Base-by-base conservation (phyloP, 2,797 vertebrate genomes). In the Amblyopsis hoosieri region DNA sequence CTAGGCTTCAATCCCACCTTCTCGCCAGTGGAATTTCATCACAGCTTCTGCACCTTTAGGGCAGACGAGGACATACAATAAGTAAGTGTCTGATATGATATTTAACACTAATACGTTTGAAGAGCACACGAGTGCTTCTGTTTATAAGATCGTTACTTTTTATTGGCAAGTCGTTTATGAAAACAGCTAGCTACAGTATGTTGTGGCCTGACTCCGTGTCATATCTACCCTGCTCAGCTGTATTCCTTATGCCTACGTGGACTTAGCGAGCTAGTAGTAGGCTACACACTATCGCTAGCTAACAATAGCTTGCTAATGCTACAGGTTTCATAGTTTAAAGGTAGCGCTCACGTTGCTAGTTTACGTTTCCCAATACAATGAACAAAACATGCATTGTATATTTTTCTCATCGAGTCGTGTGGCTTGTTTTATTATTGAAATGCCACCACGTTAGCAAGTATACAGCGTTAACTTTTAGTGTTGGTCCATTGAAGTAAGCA, bases 11-110 rank as follows among this genome's bases (percentile, higher is more conserved):
- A 69, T 87, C 85, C 90, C 87, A 89, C 87, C 87, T 89, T 88
- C 90, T 92, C 87, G 91, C 91, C 92, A 93, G 92, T 93, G 91
- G 92, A 93, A 91, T 93, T 92, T 93, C 89, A 91, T 89, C 88
- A 91, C 83, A 91, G 91, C 88, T 93, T 87, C 93, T 94, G 93
- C 92, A 94, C 92, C 93, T 89, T 88, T 79, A 90, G 92, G 92
- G 93, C 93, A 94, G 91, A 92, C 91, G 84, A 92, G 92, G 88
- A 91, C 89, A 91, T 74, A 90, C 89, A 90, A 92, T 70, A 91
- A 93, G 93, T 94, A 88, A 93, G 93, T 92, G 72, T 8, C 60
- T 56, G 31, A 33, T 13, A 4, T 60, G 0, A 45, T 65, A 72
- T 72, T 12, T 3, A 47, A n/a, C 52, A 1, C 0, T 1, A 2